Evolutionary conservation across 2,888 invertebrate species (phyloP).

Genomic region (Conistra vaccinii): DNA sequence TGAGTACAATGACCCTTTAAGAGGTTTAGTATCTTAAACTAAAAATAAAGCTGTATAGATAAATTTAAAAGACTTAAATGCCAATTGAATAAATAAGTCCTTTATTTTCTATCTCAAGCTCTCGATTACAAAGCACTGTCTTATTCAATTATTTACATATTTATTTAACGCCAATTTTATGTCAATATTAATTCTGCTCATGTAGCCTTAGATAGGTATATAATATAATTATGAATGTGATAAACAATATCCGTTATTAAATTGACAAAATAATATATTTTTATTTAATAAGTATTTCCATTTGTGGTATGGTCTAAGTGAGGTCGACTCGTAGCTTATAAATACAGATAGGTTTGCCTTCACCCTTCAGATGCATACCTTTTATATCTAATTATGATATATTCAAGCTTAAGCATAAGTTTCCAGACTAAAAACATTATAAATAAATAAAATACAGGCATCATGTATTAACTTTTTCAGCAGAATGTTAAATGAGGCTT

Average conservation of each 20-base stretch:
- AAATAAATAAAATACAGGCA: background rate
- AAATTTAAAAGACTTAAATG: too few species aligned
- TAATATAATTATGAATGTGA: conserved; percentile 16
- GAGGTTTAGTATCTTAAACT: too few species aligned
- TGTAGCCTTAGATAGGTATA: too few species aligned
- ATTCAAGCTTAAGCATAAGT: background rate
- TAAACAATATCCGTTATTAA: conserved; percentile 9
- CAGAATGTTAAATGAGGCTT: background rate
- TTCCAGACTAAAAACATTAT: background rate
- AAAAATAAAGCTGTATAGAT: too few species aligned
- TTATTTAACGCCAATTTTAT: conserved; percentile 10
- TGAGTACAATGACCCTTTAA: too few species aligned
- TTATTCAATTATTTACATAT: conserved; percentile 16
- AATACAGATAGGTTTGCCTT: background rate
- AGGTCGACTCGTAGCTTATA: background rate
- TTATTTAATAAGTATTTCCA: conserved; percentile 1
- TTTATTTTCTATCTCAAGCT: conserved; percentile 13
- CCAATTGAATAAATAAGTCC: too few species aligned
- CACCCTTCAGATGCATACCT: background rate
- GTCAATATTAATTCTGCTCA: conserved; percentile 12
- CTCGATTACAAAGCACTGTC: conserved; percentile 16
- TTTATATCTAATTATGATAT: background rate
- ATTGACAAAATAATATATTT: conserved; percentile 14
- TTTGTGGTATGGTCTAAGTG: conserved; percentile 10
- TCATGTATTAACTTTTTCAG: background rate